A percentile compares a stretch with the other conserved stretches of the same genome.
These are phyloP conservation scores for Standfussiana lucernea DNA, from an alignment of 2,888 invertebrate genomes.

Conservation along the genomic window DNA sequence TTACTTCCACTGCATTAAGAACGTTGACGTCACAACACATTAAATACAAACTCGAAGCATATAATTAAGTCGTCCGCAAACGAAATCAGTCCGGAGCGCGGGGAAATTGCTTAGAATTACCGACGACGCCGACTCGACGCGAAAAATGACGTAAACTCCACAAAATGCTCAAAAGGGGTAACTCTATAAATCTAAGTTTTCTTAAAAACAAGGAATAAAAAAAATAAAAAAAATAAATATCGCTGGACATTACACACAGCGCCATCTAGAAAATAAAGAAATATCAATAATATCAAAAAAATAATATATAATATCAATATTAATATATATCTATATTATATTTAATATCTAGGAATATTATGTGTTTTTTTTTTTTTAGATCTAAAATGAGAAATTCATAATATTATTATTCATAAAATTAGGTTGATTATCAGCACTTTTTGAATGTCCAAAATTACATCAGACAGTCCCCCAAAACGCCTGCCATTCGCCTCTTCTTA, in stretches of 20 bases:
- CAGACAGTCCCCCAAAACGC: not conserved
- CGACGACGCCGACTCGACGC: slow-evolving; percentile 55
- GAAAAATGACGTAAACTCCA: slow-evolving; percentile 62
- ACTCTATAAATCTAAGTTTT: not conserved
- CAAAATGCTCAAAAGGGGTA: slow-evolving; percentile 6
- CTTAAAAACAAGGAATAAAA: not conserved
- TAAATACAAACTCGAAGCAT: slow-evolving; percentile 50
- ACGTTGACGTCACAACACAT: slow-evolving; percentile 53
- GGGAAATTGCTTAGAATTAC: slow-evolving; percentile 67
- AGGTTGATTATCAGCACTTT: no score
- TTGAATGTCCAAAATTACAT: no score
- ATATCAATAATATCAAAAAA: no score
- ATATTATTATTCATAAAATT: no score
- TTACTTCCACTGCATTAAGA: slow-evolving; percentile 33
- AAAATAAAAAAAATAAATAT: no score
- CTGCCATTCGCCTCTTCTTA: not conserved
- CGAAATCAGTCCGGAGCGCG: slow-evolving; percentile 53
- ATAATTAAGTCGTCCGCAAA: slow-evolving; percentile 62
- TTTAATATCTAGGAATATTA: no score
- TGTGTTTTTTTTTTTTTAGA: no score
- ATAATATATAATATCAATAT: no score
- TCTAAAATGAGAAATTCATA: no score
- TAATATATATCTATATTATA: no score
- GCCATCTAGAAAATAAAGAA: no score
- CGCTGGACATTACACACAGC: no score